phyloP scores from a whole-genome alignment of 2,888 invertebrate genomes.

The Hypercompe scribonia region DNA sequence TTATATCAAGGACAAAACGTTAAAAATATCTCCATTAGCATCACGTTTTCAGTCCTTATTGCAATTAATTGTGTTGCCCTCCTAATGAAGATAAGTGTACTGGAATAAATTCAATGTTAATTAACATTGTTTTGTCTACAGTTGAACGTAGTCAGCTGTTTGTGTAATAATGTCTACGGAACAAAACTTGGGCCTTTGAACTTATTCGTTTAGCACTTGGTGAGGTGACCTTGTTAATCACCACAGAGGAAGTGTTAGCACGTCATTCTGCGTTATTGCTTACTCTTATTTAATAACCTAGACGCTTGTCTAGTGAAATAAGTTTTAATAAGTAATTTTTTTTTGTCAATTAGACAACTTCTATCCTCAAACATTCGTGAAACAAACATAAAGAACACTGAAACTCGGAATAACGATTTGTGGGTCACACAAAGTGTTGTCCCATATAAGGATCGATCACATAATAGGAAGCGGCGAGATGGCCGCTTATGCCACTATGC shows the following conservation, averaged over 20 bases:
- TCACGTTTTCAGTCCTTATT: slow-evolving; percentile 37
- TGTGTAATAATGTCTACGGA: slow-evolving; percentile 1
- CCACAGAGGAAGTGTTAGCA: not conserved
- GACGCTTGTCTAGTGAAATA: not conserved
- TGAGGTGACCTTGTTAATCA: not conserved
- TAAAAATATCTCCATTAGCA: slow-evolving; percentile 9
- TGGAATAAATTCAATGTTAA: slow-evolving; percentile 43
- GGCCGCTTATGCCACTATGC: too few species aligned
- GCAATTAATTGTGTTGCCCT: slow-evolving; percentile 31
- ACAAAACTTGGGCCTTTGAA: slow-evolving; percentile 12
- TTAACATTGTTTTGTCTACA: slow-evolving; percentile 31
- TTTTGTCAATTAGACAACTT: too few species aligned
- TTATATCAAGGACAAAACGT: not conserved
- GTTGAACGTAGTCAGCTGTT: slow-evolving; percentile 14
- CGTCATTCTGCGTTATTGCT: not conserved
- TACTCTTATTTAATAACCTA: not conserved
- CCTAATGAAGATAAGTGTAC: slow-evolving; percentile 43
- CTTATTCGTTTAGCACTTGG: not conserved
- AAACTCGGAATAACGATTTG: too few species aligned
- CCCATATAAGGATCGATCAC: too few species aligned
- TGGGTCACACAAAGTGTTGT: too few species aligned
- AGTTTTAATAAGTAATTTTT: not conserved
- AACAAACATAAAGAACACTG: too few species aligned
- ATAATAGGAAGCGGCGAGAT: too few species aligned
- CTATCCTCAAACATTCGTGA: too few species aligned